phyloP scores from a whole-genome alignment of 53 echinoderm and acorn worm species.

The Holothuria scabra region DNA sequence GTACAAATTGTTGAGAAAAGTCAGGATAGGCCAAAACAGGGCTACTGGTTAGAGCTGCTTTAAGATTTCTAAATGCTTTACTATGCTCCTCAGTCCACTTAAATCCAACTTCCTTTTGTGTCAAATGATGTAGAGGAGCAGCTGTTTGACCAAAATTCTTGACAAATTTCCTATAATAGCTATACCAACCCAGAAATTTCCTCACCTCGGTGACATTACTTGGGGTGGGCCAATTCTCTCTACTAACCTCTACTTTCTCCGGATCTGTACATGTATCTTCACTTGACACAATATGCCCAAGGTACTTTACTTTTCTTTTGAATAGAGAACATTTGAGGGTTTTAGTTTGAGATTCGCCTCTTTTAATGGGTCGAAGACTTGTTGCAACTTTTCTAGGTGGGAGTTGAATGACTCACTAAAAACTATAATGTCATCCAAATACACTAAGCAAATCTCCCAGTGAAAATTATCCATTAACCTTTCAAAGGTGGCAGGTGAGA shows the following conservation, averaged over 20 bases:
- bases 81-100: background rate
- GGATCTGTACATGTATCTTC: slow-evolving; percentile 58
- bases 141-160: slow-evolving; percentile 54
- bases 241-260: slow-evolving; percentile 52
- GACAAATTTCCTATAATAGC: slow-evolving; percentile 69
- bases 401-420: slow-evolving; percentile 13
- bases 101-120: slow-evolving; percentile 1
- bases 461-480: slow-evolving; percentile 5
- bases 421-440: slow-evolving; percentile 9
- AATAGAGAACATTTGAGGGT: slow-evolving; percentile 14
- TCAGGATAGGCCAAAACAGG: no score
- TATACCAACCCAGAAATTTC: slow-evolving; percentile 67
- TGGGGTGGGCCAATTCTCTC: slow-evolving; percentile 59
- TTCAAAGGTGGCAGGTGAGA: slow-evolving; percentile 13
- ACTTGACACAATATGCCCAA: slow-evolving; percentile 58
- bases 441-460: slow-evolving; percentile 24
- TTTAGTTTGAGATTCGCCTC: slow-evolving; percentile 1
- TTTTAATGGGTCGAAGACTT: background rate
- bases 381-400: slow-evolving; percentile 5
- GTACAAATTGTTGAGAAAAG: no score
- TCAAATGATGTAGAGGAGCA: slow-evolving; percentile 50
- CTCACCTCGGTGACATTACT: slow-evolving; percentile 50
- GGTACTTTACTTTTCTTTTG: slow-evolving; percentile 55
- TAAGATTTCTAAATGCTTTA: background rate
- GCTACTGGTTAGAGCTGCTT: no score